phyloP scores from a whole-genome alignment of 2,797 vertebrate genomes.

The Enteromius viviparus region DNA sequence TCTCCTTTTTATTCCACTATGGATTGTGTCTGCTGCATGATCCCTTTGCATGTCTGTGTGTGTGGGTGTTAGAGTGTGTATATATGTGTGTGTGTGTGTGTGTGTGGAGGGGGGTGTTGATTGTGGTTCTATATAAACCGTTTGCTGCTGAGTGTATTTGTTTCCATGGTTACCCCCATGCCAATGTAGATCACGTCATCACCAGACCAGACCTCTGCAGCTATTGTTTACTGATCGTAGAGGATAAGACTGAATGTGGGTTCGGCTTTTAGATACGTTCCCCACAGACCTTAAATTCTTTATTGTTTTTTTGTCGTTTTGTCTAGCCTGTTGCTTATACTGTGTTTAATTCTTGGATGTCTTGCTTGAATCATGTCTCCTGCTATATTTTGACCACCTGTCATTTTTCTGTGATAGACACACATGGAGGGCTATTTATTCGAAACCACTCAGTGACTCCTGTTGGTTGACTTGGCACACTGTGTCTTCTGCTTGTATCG shows the following conservation, averaged over 20 bases:
- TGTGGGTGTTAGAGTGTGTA: slow-evolving; percentile 15
- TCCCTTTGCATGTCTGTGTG: slow-evolving; percentile 26
- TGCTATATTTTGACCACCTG: slow-evolving; percentile 39
- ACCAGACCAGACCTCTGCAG: slow-evolving; percentile 60
- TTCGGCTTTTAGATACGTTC: not conserved
- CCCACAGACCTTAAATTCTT: slow-evolving; percentile 23
- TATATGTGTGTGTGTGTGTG: slow-evolving; percentile 22
- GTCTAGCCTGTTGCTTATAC: slow-evolving; percentile 7
- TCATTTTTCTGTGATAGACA: slow-evolving; percentile 37
- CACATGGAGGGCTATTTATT: slow-evolving; percentile 41
- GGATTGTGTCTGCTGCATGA: slow-evolving; percentile 25
- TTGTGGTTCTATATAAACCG: slow-evolving; percentile 44
- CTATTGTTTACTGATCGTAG: slow-evolving; percentile 53
- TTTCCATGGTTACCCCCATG: slow-evolving; percentile 78
- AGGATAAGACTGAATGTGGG: slow-evolving; percentile 25
- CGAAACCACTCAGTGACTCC: slow-evolving; percentile 17
- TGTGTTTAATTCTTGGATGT: not conserved
- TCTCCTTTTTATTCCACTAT: slow-evolving; percentile 14
- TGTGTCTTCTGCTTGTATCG: slow-evolving; percentile 26
- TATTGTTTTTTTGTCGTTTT: slow-evolving; percentile 8
- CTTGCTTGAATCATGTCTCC: slow-evolving; percentile 11
- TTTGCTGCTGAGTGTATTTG: slow-evolving; percentile 65
- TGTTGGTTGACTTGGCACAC: slow-evolving; percentile 42
- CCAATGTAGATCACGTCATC: slow-evolving; percentile 77
- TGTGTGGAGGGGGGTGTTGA: slow-evolving; percentile 36